Evolutionary conservation across 2,888 invertebrate species (phyloP), one percentile per base, ranked within the genome.

Genomic region (Anticlea derivata): DNA sequence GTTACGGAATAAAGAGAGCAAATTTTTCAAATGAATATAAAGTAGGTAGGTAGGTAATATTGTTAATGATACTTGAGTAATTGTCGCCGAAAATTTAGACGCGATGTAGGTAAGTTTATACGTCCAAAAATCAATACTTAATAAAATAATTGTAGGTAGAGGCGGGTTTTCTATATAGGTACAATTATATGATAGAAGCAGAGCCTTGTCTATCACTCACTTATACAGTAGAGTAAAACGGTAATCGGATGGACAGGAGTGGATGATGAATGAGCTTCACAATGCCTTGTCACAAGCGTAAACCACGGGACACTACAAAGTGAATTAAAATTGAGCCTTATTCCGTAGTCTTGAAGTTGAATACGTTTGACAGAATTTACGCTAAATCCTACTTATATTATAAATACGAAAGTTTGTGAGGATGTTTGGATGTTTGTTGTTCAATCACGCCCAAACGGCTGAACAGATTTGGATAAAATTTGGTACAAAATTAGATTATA

Each of bases 221-320:
- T 50, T 38, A 39, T 23, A 7, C 12, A 45, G 34, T 50, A 50
- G 38, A 44, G 37, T 17, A 44, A 48, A 43, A 43, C 37, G 20
- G 22, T 50, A 44, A 44, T 50, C 44, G 50, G 38, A 38, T 12
- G 23, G 50, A 50, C 50, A 13, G 39, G 8, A 31, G 30, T 37
- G 29, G 38, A 38, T 50, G 44, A 50, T 50, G 34, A 33, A 50
- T 45, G 39, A 45, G n/a, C n/a, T 33, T 33, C 8, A 22, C 22
- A 27, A 37, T 30, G 33, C 22, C 31, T 12, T 27, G 43, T 50
- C 37, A 49, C 48, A 37, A 20, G 29, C 34, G 8, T 10, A 24
- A 35, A 29, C 27, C 23, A 12, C 44, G 17, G 10, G 6, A 27
- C 10, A 23, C 20, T 8, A 17, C 7, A 1, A 13, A n/a, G 17